These are phyloP conservation scores for Scartelaos histophorus DNA, from an alignment of 2,113 vertebrate genomes.

Conservation along the genomic window DNA sequence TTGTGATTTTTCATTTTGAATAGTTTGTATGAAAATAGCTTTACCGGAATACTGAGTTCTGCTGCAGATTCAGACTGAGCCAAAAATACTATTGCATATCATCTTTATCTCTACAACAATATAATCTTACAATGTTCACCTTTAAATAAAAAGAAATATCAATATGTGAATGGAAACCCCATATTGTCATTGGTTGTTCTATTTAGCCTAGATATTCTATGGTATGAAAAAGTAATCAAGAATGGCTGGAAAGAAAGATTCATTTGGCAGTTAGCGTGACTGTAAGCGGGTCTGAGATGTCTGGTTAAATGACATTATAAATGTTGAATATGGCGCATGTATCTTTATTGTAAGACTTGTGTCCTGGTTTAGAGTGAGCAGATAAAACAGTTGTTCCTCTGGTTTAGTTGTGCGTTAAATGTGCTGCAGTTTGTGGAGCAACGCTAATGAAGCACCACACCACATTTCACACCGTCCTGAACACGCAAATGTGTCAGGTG, in stretches of 20 bases:
- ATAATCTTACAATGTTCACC: too few species aligned
- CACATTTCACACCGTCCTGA: constrained; percentile 2
- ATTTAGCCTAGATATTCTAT: too few species aligned
- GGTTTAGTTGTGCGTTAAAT: constrained; percentile 2
- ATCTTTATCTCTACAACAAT: too few species aligned
- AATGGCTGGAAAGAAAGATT: not conserved
- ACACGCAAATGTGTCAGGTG: not conserved
- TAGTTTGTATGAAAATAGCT: too few species aligned
- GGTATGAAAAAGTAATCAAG: too few species aligned
- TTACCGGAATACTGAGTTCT: too few species aligned
- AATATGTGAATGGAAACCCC: too few species aligned
- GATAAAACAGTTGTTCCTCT: not conserved
- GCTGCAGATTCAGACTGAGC: too few species aligned
- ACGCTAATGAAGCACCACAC: not conserved
- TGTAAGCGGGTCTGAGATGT: not conserved
- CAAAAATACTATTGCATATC: too few species aligned
- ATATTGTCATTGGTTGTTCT: too few species aligned
- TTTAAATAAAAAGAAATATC: too few species aligned
- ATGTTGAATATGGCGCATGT: not conserved
- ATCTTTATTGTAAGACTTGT: not conserved
- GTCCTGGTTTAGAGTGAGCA: constrained; percentile 1
- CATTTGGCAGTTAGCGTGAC: not conserved
- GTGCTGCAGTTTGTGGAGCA: constrained; percentile 6
- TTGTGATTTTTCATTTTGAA: too few species aligned
- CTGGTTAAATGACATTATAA: not conserved